Conservation (phyloP, 2,888 invertebrate genomes). For the Dicyrtomina minuta region DNA sequence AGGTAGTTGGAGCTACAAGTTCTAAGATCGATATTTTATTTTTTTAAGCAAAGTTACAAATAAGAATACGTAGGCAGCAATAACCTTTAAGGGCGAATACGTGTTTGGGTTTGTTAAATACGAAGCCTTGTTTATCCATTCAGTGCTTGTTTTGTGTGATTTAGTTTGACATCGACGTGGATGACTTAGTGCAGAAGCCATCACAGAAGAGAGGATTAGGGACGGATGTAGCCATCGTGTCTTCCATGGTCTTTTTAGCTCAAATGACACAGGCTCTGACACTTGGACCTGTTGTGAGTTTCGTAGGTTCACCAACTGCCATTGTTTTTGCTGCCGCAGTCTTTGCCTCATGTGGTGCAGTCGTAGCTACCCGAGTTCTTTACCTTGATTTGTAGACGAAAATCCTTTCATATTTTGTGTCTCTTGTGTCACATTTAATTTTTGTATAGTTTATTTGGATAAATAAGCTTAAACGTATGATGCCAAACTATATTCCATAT, state of each 20-base stretch:
- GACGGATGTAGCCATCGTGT: slow-evolving; percentile 91
- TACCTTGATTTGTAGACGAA: slow-evolving; percentile 76
- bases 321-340: slow-evolving; percentile 83
- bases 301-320: slow-evolving; percentile 80
- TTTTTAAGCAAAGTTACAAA: too few relatives aligned
- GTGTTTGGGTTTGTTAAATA: too few relatives aligned
- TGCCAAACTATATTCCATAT: background rate
- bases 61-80: too few relatives aligned
- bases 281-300: slow-evolving; percentile 79
- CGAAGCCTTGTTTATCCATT: too few relatives aligned
- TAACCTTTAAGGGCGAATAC: too few relatives aligned
- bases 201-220: slow-evolving; percentile 82
- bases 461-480: background rate
- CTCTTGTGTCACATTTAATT: background rate
- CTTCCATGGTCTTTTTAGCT: slow-evolving; percentile 93
- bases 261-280: slow-evolving; percentile 86
- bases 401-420: background rate
- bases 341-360: slow-evolving; percentile 79
- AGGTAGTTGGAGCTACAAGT: too few relatives aligned
- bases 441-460: background rate
- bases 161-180: slow-evolving; percentile 65
- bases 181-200: slow-evolving; percentile 62
- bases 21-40: too few relatives aligned
- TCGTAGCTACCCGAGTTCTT: slow-evolving; percentile 81
- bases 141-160: background rate